Conservation (phyloP, 35 echinoderm and acorn worm species). For the Stichopus chloronotus region DNA sequence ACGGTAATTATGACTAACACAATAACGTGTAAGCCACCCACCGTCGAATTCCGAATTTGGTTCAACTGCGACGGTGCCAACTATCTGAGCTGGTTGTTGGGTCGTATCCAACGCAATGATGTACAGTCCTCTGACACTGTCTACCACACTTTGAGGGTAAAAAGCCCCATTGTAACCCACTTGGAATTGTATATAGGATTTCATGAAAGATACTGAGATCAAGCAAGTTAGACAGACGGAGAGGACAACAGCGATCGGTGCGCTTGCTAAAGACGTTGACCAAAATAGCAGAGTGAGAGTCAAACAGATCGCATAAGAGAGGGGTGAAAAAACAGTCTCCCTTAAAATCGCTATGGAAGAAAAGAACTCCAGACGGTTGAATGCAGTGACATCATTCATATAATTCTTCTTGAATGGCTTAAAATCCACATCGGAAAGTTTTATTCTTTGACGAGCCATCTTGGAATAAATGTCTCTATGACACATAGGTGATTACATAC, state of each 20-base stretch:
- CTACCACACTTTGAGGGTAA: neutral
- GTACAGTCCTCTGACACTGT: neutral
- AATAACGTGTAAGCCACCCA: neutral
- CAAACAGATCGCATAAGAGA: neutral
- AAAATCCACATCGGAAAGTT: neutral
- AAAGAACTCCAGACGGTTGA: neutral
- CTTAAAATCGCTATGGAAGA: neutral
- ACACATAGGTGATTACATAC: too few species aligned
- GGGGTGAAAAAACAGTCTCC: neutral
- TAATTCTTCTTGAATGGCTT: neutral
- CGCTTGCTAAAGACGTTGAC: neutral
- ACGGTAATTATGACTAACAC: neutral
- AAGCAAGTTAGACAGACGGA: neutral
- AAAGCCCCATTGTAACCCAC: neutral
- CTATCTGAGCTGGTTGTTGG: neutral
- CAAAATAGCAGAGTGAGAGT: neutral
- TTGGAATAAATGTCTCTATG: neutral
- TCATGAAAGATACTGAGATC: neutral
- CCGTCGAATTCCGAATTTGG: neutral
- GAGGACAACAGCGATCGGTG: neutral
- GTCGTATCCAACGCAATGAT: neutral
- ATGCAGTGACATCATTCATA: neutral
- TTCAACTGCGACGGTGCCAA: conserved; percentile 15
- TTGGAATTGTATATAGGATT: neutral
- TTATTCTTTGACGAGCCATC: neutral